These are phyloP conservation scores for Noturus placidus DNA, from an alignment of 2,113 vertebrate genomes.

Conservation along the genomic window DNA sequence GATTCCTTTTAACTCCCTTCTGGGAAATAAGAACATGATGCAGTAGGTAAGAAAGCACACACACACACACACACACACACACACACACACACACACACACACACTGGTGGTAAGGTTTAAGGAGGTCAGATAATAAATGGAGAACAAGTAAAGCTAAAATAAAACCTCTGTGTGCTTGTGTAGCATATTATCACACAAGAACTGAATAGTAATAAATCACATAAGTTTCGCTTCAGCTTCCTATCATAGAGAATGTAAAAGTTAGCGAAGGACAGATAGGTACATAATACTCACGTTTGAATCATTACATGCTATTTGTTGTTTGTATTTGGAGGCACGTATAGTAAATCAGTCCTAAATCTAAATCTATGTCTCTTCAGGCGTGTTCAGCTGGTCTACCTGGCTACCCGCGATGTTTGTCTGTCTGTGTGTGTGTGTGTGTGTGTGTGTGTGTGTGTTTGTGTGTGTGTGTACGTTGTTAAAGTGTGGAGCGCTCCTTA, in stretches of 20 bases:
- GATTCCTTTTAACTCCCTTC: constrained; percentile 32
- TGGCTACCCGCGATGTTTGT: constrained; percentile 36
- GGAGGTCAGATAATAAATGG: constrained; percentile 49
- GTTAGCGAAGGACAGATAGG: not conserved
- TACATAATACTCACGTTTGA: not conserved
- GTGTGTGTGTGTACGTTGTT: constrained; percentile 46
- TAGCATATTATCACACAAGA: constrained; percentile 53
- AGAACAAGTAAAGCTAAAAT: constrained; percentile 58
- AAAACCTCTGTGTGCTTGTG: constrained; percentile 56
- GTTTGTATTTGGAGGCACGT: constrained; percentile 12
- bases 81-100: too few relatives aligned
- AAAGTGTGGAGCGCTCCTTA: constrained; percentile 85
- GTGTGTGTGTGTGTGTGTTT: constrained; percentile 18
- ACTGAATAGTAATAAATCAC: constrained; percentile 24
- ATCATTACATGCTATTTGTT: not conserved
- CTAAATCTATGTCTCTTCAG: constrained; percentile 41
- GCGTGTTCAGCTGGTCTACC: constrained; percentile 47
- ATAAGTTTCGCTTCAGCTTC: constrained; percentile 12
- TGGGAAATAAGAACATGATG: constrained; percentile 45
- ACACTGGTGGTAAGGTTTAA: not conserved
- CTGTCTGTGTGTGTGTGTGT: constrained; percentile 3
- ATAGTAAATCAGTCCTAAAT: constrained; percentile 28
- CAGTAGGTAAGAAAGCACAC: constrained; percentile 43
- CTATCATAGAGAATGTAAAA: constrained; percentile 36
- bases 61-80: not conserved